Conservation (phyloP, 2,797 vertebrate genomes). For the Squalus acanthias region DNA sequence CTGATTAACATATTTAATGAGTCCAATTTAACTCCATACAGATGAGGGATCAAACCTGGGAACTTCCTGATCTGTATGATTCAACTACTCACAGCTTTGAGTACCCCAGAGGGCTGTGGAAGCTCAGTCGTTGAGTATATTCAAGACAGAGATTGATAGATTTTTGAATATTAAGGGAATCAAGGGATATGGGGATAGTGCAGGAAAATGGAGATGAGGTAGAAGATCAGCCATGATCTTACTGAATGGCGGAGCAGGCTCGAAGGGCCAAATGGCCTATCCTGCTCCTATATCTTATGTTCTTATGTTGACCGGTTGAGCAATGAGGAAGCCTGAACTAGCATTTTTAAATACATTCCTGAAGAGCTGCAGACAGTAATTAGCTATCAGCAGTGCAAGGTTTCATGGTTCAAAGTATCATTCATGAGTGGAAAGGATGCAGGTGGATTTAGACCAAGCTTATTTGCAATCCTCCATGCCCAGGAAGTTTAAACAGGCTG, state of each 20-base stretch:
- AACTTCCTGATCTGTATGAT: neutral
- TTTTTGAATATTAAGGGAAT: too few species aligned
- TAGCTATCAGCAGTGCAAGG: neutral
- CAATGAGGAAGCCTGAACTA: neutral
- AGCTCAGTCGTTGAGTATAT: too few species aligned
- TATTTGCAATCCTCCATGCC: neutral
- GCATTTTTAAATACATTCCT: neutral
- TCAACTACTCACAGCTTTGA: neutral
- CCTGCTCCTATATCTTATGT: too few species aligned
- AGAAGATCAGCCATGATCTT: too few species aligned
- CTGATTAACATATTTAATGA: neutral
- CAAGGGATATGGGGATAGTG: too few species aligned
- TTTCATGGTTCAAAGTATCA: neutral
- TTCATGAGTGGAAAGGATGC: neutral
- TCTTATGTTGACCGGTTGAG: neutral
- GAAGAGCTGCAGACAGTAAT: neutral
- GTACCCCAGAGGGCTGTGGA: too few species aligned
- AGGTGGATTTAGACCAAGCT: neutral
- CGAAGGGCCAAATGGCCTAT: too few species aligned
- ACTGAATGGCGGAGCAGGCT: too few species aligned
- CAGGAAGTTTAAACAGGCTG: neutral
- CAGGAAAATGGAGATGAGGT: too few species aligned
- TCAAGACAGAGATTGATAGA: too few species aligned
- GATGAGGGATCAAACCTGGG: neutral
- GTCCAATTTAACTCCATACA: neutral